Conservation (phyloP, 2,888 invertebrate species). For the Gandaritis pyraliata region DNA sequence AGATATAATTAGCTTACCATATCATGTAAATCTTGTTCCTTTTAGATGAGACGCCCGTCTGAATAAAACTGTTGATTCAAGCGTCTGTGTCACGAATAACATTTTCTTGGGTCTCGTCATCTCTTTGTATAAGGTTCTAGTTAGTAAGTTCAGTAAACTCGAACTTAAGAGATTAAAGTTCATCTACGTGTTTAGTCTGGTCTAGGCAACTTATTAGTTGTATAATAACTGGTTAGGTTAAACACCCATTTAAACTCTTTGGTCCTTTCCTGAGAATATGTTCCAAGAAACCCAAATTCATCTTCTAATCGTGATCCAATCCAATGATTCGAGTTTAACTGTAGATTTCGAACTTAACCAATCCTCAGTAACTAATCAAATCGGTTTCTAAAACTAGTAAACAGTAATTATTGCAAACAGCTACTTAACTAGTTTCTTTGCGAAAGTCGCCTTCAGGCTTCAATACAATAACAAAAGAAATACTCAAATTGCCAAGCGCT, state of each 20-base stretch:
- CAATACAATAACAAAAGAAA: constrained; percentile 40
- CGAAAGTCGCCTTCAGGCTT: constrained; percentile 45
- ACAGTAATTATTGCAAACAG: constrained; percentile 42
- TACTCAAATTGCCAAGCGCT: constrained; percentile 42
- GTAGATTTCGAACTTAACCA: background rate
- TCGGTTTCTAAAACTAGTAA: constrained; percentile 29
- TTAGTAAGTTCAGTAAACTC: constrained; percentile 1
- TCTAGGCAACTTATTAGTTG: background rate
- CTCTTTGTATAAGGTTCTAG: constrained; percentile 17
- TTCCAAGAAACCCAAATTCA: too few relatives aligned
- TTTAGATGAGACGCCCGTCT: constrained; percentile 47
- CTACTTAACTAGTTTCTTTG: constrained; percentile 52
- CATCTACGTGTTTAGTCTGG: background rate
- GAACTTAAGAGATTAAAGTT: background rate
- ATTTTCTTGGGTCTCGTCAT: constrained; percentile 27
- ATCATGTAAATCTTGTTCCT: constrained; percentile 60
- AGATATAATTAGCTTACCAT: constrained; percentile 73
- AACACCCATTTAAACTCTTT: background rate
- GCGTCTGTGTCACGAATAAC: constrained; percentile 33
- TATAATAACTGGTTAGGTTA: background rate
- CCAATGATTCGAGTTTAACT: too few relatives aligned
- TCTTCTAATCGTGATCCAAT: too few relatives aligned
- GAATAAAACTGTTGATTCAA: constrained; percentile 43
- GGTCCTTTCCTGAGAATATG: too few relatives aligned
- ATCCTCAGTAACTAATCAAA: constrained; percentile 31